phyloP scores from a whole-genome alignment of 1,140 invertebrate species.

The Medauroidea extradentata region DNA sequence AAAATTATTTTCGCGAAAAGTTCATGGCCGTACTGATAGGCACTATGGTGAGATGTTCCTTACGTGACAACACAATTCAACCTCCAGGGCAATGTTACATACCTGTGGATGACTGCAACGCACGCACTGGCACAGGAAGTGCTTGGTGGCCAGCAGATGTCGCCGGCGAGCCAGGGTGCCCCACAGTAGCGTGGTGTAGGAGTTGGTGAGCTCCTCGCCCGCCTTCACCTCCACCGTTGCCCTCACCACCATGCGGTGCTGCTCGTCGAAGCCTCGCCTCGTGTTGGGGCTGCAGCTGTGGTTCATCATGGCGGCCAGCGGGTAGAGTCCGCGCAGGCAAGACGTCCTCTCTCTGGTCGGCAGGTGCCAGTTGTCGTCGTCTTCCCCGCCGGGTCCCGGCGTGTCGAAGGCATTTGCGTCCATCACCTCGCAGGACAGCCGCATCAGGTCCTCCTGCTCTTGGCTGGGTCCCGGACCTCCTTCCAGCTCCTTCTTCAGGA shows the following conservation, averaged over 20 bases:
- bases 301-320: constrained; percentile 66
- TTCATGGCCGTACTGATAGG: no score
- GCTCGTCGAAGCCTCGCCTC: constrained; percentile 53
- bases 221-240: constrained; percentile 56
- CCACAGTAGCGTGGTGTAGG: constrained; percentile 69
- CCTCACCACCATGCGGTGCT: constrained; percentile 56
- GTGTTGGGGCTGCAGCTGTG: constrained; percentile 73
- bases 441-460: constrained; percentile 58
- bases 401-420: constrained; percentile 75
- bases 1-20: no score
- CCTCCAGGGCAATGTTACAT: no score
- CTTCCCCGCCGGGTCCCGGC: constrained; percentile 1
- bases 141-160: constrained; percentile 64
- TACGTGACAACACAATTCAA: no score
- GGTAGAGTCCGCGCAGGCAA: constrained; percentile 64
- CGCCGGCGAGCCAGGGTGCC: constrained; percentile 59
- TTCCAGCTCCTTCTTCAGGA: background rate
- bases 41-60: no score
- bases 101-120: constrained; percentile 67
- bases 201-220: constrained; percentile 65
- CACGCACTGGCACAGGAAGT: constrained; percentile 65
- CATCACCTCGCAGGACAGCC: constrained; percentile 54
- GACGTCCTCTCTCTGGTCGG: constrained; percentile 23
- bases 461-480: constrained; percentile 16
- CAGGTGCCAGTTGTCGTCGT: constrained; percentile 29